Conservation (phyloP, 2,113 vertebrate genomes). For the Ardeotis arabs region DNA sequence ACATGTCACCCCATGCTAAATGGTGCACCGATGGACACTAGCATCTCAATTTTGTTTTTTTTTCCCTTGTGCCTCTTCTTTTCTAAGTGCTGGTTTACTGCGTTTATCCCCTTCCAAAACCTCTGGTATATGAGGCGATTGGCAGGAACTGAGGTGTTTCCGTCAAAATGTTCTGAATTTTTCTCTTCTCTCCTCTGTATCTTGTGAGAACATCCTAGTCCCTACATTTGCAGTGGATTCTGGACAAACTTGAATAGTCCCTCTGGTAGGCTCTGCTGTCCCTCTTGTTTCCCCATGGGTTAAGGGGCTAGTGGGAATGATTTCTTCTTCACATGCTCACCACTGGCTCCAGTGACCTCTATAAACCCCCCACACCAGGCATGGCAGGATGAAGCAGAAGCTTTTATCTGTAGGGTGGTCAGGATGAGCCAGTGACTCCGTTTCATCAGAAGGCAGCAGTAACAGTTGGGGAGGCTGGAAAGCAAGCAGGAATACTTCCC, state of each 20-base stretch:
- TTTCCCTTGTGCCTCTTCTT: not conserved
- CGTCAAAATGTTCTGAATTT: not conserved
- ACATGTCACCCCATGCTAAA: not conserved
- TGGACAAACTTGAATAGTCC: not conserved
- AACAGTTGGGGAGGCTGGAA: not conserved
- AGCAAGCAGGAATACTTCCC: not conserved
- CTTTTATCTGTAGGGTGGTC: not conserved
- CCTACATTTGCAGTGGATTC: not conserved
- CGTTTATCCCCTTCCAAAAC: not conserved
- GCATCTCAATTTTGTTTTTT: not conserved
- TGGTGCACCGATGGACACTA: not conserved
- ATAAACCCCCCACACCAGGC: not conserved
- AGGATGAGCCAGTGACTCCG: not conserved
- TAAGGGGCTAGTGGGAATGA: not conserved
- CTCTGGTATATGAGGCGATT: not conserved
- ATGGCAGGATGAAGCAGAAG: not conserved
- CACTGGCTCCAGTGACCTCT: not conserved
- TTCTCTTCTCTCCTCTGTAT: not conserved
- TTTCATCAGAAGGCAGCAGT: not conserved
- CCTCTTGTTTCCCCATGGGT: not conserved
- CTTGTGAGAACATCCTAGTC: not conserved
- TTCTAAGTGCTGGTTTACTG: not conserved
- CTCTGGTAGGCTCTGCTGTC: not conserved
- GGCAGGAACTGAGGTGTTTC: not conserved
- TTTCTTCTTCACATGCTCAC: not conserved